These are phyloP conservation scores for Procavia capensis DNA, from an alignment of 2,113 vertebrate species.

Conservation along the genomic window DNA sequence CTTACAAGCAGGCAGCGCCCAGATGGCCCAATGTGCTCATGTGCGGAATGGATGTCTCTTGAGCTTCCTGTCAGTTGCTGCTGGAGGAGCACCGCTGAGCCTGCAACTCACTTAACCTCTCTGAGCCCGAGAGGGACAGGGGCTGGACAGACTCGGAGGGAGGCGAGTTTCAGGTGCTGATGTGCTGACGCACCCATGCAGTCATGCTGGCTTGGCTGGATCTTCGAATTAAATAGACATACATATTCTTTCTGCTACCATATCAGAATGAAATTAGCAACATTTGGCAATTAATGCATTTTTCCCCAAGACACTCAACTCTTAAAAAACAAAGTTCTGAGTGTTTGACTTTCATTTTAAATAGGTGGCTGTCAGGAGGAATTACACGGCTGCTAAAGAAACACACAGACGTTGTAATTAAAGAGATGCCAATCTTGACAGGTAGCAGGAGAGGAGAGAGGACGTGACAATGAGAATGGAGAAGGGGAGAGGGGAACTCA, in stretches of 20 bases:
- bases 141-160: not conserved
- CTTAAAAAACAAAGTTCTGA: conserved; percentile 85
- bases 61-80: not conserved
- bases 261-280: conserved; percentile 84
- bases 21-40: conserved; percentile 7
- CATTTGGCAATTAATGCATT: conserved; percentile 87
- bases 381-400: conserved; percentile 86
- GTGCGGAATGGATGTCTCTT: not conserved
- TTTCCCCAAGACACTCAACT: conserved; percentile 75
- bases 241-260: conserved; percentile 79
- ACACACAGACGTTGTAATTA: conserved; percentile 85
- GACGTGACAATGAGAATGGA: conserved; percentile 68
- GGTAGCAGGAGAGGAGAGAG: conserved; percentile 79
- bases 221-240: conserved; percentile 3
- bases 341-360: conserved; percentile 88
- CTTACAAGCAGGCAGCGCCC: conserved; percentile 61
- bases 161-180: not conserved
- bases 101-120: not conserved
- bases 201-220: not conserved
- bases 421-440: conserved; percentile 86
- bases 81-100: not conserved
- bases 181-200: not conserved
- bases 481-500: not conserved
- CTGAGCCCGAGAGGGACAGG: not conserved
- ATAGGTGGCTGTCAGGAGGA: conserved; percentile 86